phyloP scores from a whole-genome alignment of 2,888 invertebrate species.

The Meloe dianella region DNA sequence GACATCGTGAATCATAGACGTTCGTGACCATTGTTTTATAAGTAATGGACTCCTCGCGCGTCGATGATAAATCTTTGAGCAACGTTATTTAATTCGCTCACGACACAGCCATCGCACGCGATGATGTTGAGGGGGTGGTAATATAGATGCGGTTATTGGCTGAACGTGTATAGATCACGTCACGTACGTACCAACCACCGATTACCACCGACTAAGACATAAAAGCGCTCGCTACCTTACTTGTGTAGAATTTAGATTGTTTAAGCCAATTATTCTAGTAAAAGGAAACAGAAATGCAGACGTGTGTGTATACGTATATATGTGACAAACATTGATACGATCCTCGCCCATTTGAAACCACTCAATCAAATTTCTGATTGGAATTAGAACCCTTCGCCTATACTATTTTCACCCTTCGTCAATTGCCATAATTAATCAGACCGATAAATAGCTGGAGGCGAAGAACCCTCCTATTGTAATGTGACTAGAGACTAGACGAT shows the following conservation, averaged over 20 bases:
- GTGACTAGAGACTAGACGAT: not conserved
- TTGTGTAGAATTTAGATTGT: conserved; percentile 14
- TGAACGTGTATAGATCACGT: conserved; percentile 36
- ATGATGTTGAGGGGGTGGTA: conserved; percentile 41
- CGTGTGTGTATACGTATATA: not conserved
- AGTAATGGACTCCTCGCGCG: conserved; percentile 53
- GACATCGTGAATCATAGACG: conserved; percentile 50
- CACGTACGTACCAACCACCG: conserved; percentile 39
- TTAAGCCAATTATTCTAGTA: conserved; percentile 24
- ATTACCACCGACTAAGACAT: conserved; percentile 39
- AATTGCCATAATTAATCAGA: conserved; percentile 14
- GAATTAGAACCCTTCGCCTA: not conserved
- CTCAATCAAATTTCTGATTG: conserved; percentile 11
- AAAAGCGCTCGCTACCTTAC: conserved; percentile 27
- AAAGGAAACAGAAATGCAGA: not conserved
- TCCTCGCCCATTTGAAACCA: conserved; percentile 3
- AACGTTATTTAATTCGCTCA: conserved; percentile 53
- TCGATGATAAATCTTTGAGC: conserved; percentile 52
- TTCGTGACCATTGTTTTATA: conserved; percentile 55
- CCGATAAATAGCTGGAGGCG: not conserved
- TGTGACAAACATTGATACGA: conserved; percentile 18
- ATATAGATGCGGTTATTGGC: conserved; percentile 42
- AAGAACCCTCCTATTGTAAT: too few relatives aligned
- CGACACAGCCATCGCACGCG: conserved; percentile 49
- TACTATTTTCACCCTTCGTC: conserved; percentile 7